These are phyloP conservation scores for Halocynthia aurantium DNA, from an alignment of 23 tunicate species.

Conservation along the genomic window DNA sequence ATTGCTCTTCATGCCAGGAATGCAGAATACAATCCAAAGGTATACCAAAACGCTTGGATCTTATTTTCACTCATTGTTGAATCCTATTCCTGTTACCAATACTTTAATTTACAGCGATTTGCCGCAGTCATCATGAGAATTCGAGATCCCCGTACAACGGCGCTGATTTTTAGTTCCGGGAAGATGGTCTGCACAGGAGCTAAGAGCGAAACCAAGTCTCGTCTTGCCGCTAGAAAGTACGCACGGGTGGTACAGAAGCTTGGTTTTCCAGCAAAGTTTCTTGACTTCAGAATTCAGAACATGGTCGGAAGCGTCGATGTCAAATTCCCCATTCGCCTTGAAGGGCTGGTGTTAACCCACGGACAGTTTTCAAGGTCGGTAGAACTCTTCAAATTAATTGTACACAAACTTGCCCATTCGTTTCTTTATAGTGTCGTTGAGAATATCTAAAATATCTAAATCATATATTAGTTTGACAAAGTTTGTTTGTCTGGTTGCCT, in stretches of 20 bases:
- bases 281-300: constrained; percentile 95
- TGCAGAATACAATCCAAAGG: constrained; percentile 99
- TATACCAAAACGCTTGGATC: neutral
- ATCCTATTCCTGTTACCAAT: neutral
- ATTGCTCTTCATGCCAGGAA: constrained; percentile 99
- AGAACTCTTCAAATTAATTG: too few relatives aligned
- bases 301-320: constrained; percentile 99
- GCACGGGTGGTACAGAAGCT: constrained; percentile 98
- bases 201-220: constrained; percentile 90
- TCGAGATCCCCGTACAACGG: constrained; percentile 98
- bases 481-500: neutral
- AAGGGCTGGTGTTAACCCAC: constrained; percentile 85
- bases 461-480: neutral
- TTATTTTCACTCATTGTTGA: neutral
- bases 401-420: neutral
- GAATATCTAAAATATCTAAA: neutral
- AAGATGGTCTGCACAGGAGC: constrained; percentile 99
- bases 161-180: constrained; percentile 97
- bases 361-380: constrained; percentile 92
- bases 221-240: constrained; percentile 95
- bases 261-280: constrained; percentile 96
- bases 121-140: constrained; percentile 99
- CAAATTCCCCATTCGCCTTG: constrained; percentile 92
- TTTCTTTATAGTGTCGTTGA: neutral
- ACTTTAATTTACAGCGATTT: constrained; percentile 60